Conservation (phyloP, 2,888 invertebrate species). For the Nephrotoma guestfalica region DNA sequence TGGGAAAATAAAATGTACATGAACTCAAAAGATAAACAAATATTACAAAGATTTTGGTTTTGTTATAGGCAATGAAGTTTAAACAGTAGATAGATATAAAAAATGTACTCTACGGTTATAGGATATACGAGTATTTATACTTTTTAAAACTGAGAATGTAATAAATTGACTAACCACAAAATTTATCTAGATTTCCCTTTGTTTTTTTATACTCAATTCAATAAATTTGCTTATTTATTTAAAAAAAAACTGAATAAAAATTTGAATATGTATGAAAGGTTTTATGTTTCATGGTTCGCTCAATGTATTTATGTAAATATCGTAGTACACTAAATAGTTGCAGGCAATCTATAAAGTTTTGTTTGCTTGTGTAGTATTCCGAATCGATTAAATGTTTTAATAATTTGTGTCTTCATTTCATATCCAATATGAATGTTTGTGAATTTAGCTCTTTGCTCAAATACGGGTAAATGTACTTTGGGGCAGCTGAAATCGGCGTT, state of each 20-base stretch:
- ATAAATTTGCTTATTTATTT: neutral
- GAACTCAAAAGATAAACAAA: neutral
- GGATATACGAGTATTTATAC: neutral
- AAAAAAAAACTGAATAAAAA: neutral
- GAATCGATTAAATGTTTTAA: too few relatives aligned
- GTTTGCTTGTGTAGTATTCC: too few relatives aligned
- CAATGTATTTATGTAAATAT: neutral
- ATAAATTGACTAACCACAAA: neutral
- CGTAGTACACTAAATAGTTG: too few relatives aligned
- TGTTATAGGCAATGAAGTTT: neutral
- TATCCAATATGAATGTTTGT: too few relatives aligned
- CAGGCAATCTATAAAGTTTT: too few relatives aligned
- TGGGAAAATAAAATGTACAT: neutral
- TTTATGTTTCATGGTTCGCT: neutral
- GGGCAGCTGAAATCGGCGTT: too few relatives aligned
- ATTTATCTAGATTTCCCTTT: neutral
- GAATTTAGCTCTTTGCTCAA: too few relatives aligned
- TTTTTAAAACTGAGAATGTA: neutral
- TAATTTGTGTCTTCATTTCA: too few relatives aligned
- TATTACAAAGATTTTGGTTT: neutral
- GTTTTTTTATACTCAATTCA: neutral
- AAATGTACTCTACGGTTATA: neutral
- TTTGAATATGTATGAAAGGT: neutral
- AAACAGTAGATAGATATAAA: neutral
- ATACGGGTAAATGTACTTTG: too few relatives aligned